Conservation (phyloP, 2,113 vertebrate species). For the Halichoerus grypus region DNA sequence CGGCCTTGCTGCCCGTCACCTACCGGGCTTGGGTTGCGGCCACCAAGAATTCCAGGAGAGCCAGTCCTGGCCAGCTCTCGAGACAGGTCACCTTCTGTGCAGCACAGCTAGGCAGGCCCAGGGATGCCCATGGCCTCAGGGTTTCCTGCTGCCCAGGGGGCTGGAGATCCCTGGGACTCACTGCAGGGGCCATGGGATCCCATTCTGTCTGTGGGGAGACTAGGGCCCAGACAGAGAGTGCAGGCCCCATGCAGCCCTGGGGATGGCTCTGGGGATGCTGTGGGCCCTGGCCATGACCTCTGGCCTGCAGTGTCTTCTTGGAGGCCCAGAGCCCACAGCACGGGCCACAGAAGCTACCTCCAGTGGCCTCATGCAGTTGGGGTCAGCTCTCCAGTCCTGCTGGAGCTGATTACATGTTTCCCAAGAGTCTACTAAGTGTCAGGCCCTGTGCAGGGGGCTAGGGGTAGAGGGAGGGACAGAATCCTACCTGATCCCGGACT, state of each 20-base stretch:
- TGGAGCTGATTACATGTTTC: not conserved
- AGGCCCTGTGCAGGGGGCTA: not conserved
- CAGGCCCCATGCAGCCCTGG: not conserved
- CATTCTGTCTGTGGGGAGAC: not conserved
- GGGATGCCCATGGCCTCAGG: not conserved
- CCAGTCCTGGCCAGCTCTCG: not conserved
- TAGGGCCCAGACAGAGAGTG: not conserved
- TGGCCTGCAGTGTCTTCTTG: not conserved
- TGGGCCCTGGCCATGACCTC: not conserved
- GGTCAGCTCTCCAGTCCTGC: not conserved
- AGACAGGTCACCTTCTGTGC: not conserved
- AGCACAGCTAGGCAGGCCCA: not conserved
- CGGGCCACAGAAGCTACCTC: not conserved
- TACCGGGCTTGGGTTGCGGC: not conserved
- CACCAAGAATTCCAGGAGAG: not conserved
- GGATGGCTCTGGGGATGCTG: not conserved
- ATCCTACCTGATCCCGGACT: not conserved
- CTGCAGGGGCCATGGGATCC: not conserved
- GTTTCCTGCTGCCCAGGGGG: not conserved
- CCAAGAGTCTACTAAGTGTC: not conserved
- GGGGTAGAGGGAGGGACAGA: accelerated
- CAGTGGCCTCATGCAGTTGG: accelerated
- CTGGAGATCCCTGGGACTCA: not conserved
- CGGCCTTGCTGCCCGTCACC: not conserved
- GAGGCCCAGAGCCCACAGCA: not conserved